Base-by-base conservation (phyloP, 2,113 vertebrate species). In the Poeciliopsis retropinna region DNA sequence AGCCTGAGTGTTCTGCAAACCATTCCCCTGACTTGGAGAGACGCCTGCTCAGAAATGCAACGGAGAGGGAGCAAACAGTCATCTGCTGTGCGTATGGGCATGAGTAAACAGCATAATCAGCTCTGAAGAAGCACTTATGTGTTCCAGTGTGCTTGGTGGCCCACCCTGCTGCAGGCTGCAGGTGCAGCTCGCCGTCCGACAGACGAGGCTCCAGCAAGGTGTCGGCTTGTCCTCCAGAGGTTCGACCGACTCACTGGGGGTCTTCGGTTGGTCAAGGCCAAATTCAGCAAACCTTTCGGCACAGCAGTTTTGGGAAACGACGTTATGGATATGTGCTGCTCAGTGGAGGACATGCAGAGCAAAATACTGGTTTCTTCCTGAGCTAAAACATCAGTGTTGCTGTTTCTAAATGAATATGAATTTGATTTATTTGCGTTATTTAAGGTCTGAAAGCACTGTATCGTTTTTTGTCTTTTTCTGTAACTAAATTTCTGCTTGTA, bases 21-120 rank as follows among this genome's bases (percentile, higher is more conserved):
- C 8, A 25, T 57, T 57, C 51, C 51, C 25, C 51, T 3, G 51
- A 25, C 51, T 57, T n/a, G 51, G 51, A 57, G 51, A 57, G 25
- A 57, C 51, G 51, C 51, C 51, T 70, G 75, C 84, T 63, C 66
- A 41, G 81, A 73, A 67, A 31, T 67, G 72, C 7, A 39, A 66
- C 72, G 72, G 70, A 5, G 73, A 11, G 37, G 62, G 34, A 47
- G 74, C 31, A 72, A 83, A 88, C 85, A 84, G 84, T 87, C 87
- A 83, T 89, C 88, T 92, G 87, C 84, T 91, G 84, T 90, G 81
- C 63, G 74, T 81, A 80, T 82, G 82, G 81, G 70, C 78, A 73
- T 74, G 84, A 89, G 85, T 92, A 91, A 91, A 89, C 87, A 94
- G 80, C 75, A 63, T 88, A 78, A 92, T 92, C 80, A 81, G 87